phyloP scores from a whole-genome alignment of 2,797 vertebrate genomes.

The Balearica regulorum region DNA sequence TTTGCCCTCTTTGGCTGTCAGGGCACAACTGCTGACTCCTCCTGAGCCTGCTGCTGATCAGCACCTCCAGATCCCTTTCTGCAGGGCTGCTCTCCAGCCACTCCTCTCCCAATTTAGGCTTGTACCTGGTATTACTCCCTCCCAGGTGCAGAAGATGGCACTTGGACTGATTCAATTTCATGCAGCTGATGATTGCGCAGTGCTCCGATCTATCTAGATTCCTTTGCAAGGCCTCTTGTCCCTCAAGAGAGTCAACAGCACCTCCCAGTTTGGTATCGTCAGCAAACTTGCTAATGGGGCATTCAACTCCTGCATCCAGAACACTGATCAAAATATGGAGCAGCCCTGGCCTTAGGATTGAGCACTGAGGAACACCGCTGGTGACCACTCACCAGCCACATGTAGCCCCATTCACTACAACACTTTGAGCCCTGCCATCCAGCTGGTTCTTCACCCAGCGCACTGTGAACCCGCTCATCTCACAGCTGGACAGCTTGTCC shows the following conservation, averaged over 20 bases:
- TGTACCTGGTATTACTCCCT: neutral
- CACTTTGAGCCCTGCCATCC: neutral
- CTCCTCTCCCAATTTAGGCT: neutral
- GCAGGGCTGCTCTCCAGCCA: neutral
- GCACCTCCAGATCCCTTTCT: neutral
- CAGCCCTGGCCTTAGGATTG: too few species aligned
- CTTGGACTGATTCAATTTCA: neutral
- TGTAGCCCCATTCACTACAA: neutral
- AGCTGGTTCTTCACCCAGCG: neutral
- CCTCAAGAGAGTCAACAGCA: neutral
- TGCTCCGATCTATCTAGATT: neutral
- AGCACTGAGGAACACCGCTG: neutral
- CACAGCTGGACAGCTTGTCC: neutral
- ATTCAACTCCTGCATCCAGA: neutral
- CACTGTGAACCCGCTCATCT: rapidly evolving
- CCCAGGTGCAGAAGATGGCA: neutral
- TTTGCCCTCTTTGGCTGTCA: neutral
- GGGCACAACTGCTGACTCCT: neutral
- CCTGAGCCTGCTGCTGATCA: neutral
- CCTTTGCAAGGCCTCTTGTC: neutral
- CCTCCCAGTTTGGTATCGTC: neutral
- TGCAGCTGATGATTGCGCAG: neutral
- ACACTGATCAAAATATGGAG: too few species aligned
- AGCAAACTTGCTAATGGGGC: neutral
- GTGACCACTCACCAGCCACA: neutral